Evolutionary conservation across 2,888 invertebrate genomes (phyloP), one percentile per base, ranked within the genome.

Genomic region (Myathropa florea): DNA sequence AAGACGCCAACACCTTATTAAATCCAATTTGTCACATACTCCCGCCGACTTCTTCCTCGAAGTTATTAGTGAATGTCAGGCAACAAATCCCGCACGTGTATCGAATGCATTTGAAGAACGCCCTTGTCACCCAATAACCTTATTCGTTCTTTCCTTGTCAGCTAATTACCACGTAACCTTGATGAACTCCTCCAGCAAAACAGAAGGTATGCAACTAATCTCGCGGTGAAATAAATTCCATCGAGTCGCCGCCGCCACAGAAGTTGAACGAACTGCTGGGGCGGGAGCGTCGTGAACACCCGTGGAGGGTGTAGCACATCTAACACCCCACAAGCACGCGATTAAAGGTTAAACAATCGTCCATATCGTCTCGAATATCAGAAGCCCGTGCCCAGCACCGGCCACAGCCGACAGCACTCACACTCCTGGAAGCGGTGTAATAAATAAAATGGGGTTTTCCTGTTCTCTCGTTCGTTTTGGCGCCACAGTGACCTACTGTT

Each of bases 401-500:
- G 30, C 57, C 28, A n/a, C 70, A 36, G 36, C 55, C 23, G 61
- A 33, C 55, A 60, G 36, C 70, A 30, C 73, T 75, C 83, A 70
- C 68, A 70, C 68, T 46, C 68, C 68, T 26, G 23, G 28, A 39
- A 59, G 23, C 59, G 76, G 46, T 65, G 21, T 76, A 76, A 84
- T 81, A 81, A 84, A 81, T 75, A 60, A 67, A 75, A 65, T 70
- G 60, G 65, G 67, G 55, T 60, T 71, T 76, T 76, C 84, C 76
- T 81, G 76, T 81, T 14, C n/a, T n/a, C 39, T 46, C 18, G n/a
- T n/a, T n/a, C 39, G 39, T 14, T 6, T 71, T 71, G 84, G 76
- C 84, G 84, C 84, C 84, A 81, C 67, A 61, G 71, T 84, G 76
- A 84, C 81, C 81, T 55, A 84, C 64, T 75, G 53, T 60, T 57